Evolutionary conservation across 2,797 vertebrate species (phyloP), one percentile per base, ranked within the genome.

Genomic region (Petrocephalus schoutedeni): DNA sequence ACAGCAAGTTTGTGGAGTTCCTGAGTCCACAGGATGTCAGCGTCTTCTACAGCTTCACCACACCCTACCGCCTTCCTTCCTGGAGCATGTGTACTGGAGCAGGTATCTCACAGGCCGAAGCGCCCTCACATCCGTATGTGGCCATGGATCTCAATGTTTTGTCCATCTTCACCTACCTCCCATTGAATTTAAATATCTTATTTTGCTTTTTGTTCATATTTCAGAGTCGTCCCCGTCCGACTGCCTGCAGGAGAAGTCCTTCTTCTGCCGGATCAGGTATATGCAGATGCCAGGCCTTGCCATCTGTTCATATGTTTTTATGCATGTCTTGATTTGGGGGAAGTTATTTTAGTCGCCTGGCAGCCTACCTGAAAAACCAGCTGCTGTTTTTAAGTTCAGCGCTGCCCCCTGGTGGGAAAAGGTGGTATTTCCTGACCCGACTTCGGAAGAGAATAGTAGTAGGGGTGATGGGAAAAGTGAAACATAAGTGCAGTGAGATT

Each of bases 241-340:
- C 14, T 93, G 88, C 23, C 91, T 94, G 10, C 95, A 93, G 8
- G 94, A 94, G 93, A 97, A 96, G 84, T 94, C 95, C 74, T 96
- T 97, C 89, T 96, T 96, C 95, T 97, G 96, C 91, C 94, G 96
- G 80, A 95, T 97, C 89, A 93, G 94, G 95, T 94, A 90, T 94
- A 94, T 91, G 2, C 1, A 10, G 28, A 2, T 5, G 21, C 19
- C n/a, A 9, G 58, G 36, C 16, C 84, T 32, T 45, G 2, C 88
- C 85, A 58, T 36, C 41, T 80, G 54, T 45, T 51, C 19, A 8
- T 12, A 36, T 61, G 67, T 86, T 45, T 80, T 87, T 23, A 87
- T 89, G 51, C 3, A 87, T 87, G 45, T 32, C 32, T 36, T 87
- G 14, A 23, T 8, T 23, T 19, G 0, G 36, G n/a, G 21, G n/a